phyloP scores from a whole-genome alignment of 1,140 invertebrate species.

The Acromyrmex heyeri region DNA sequence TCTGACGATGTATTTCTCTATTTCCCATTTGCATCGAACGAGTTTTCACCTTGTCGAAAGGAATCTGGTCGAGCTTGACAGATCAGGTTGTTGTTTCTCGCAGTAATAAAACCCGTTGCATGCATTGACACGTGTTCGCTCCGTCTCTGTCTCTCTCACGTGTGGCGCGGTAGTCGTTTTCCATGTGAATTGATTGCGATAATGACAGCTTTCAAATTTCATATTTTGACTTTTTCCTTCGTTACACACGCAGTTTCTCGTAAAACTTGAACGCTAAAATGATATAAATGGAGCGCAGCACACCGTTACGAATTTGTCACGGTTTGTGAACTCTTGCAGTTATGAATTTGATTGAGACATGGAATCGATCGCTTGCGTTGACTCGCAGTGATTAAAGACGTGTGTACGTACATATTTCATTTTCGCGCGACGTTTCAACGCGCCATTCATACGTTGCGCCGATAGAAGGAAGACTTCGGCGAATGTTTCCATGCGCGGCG shows the following conservation, averaged over 20 bases:
- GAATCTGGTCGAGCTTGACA: background rate
- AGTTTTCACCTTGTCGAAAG: background rate
- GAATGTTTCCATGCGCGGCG: constrained; percentile 71
- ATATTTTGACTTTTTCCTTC: background rate
- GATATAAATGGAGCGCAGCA: background rate
- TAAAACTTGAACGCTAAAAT: background rate
- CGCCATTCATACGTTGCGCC: constrained; percentile 9
- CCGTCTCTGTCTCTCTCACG: background rate
- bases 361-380: background rate
- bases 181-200: background rate
- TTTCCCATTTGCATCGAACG: constrained; percentile 7
- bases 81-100: background rate
- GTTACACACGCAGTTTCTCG: background rate
- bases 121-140: constrained; percentile 15
- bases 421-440: background rate
- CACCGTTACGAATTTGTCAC: background rate
- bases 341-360: background rate
- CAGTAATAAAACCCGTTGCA: background rate
- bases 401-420: background rate
- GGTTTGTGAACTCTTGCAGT: background rate
- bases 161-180: background rate
- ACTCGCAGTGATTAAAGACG: background rate
- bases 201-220: background rate
- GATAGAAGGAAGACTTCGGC: constrained; percentile 42
- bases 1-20: background rate